Conservation (phyloP, 2,888 invertebrate species). For the Caenorhabditis plicata region DNA sequence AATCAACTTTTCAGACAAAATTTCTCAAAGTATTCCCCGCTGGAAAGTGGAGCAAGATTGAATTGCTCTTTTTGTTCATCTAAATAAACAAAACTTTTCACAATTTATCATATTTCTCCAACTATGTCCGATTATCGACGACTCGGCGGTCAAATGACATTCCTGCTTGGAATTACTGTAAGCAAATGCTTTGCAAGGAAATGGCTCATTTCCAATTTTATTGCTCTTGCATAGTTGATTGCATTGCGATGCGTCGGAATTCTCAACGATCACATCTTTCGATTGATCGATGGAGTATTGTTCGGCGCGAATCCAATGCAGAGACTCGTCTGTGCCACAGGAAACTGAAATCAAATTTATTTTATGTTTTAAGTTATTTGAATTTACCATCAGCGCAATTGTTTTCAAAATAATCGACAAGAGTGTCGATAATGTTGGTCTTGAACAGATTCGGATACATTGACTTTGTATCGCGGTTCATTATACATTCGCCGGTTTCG, state of each 20-base stretch:
- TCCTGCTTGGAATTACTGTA: conserved; percentile 52
- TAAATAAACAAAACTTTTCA: conserved; percentile 1
- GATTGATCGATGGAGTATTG: conserved; percentile 51
- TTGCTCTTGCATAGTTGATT: conserved; percentile 49
- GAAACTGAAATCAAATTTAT: conserved; percentile 43
- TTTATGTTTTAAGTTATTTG: not conserved
- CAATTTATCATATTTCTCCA: not conserved
- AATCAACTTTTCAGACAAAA: conserved; percentile 53
- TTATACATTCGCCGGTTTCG: conserved; percentile 62
- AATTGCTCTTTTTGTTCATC: conserved; percentile 26
- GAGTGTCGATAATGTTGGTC: conserved; percentile 29
- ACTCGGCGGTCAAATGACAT: conserved; percentile 59
- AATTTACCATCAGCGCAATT: conserved; percentile 58
- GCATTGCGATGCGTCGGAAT: conserved; percentile 44
- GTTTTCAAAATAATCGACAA: conserved; percentile 65
- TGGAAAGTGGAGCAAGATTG: conserved; percentile 51
- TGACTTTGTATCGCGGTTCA: conserved; percentile 52
- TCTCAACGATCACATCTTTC: conserved; percentile 59
- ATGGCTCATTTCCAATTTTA: conserved; percentile 51
- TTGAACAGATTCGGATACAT: conserved; percentile 52
- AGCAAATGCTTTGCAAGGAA: conserved; percentile 60
- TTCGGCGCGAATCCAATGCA: conserved; percentile 61
- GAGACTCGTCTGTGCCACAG: conserved; percentile 38
- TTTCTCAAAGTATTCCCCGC: conserved; percentile 61
- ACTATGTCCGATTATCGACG: conserved; percentile 37